A percentile compares a stretch with the other conserved stretches of the same genome.
Evolutionary conservation across 2,797 vertebrate species (phyloP).

Genomic region (Myotis myotis): DNA sequence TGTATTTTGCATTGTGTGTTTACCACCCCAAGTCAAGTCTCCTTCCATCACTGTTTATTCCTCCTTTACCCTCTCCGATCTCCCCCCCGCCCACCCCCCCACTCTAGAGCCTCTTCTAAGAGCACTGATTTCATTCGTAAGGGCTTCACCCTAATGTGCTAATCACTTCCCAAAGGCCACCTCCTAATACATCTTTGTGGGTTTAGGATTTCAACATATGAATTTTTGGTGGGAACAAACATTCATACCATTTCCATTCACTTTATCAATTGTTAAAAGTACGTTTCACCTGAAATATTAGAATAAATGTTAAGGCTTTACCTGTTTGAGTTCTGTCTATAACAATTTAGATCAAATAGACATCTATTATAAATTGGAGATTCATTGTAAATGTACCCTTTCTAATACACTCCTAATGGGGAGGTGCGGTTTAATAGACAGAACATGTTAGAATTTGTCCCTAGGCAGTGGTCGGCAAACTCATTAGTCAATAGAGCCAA

Average conservation of each 20-base stretch:
- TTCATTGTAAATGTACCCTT: background rate
- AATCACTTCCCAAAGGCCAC: background rate
- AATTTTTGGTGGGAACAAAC: background rate
- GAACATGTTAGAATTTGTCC: conserved; percentile 20
- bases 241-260: background rate
- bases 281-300: background rate
- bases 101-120: background rate
- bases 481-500: too few species aligned
- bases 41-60: background rate
- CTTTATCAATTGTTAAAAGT: conserved; percentile 24
- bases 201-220: background rate
- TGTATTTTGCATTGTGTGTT: background rate
- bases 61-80: background rate
- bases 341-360: conserved; percentile 40
- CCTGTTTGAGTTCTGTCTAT: background rate
- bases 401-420: background rate
- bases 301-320: background rate
- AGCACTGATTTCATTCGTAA: background rate
- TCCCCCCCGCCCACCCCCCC: fast-evolving
- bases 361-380: background rate
- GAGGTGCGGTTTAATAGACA: background rate
- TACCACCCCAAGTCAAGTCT: background rate
- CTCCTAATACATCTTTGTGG: background rate
- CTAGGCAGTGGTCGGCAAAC: too few species aligned
- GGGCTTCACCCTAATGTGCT: background rate